Evolutionary conservation across 2,113 vertebrate species (phyloP).

Genomic region (Sapajus apella): DNA sequence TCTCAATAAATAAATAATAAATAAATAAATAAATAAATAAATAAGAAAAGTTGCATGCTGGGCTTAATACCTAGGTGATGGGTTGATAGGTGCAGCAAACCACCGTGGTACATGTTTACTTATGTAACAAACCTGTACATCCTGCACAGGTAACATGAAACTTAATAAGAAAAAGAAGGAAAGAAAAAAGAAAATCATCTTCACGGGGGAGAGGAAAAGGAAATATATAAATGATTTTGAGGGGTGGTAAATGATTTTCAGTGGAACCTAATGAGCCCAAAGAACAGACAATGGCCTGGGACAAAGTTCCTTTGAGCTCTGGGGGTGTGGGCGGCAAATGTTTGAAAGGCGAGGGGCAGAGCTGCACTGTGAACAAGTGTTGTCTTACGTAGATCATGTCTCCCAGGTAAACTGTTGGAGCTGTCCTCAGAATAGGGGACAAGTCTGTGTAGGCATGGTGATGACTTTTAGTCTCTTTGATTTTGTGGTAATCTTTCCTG

Average conservation of each 20-base stretch:
- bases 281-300: neutral
- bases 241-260: neutral
- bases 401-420: neutral
- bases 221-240: neutral
- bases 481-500: neutral
- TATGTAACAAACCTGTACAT: no score
- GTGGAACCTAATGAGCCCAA: neutral
- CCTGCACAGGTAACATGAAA: no score
- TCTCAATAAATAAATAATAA: no score
- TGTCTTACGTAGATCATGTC: neutral
- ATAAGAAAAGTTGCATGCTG: no score
- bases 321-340: neutral
- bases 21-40: no score
- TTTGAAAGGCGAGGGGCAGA: neutral
- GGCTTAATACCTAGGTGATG: no score
- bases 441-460: neutral
- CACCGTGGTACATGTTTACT: no score
- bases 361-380: neutral
- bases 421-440: neutral
- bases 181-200: neutral
- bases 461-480: neutral
- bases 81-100: no score
- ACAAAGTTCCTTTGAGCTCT: neutral
- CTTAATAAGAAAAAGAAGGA: no score
- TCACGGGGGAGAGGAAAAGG: neutral